Evolutionary conservation across 2,888 invertebrate genomes (phyloP).

Genomic region (Blera fallax): DNA sequence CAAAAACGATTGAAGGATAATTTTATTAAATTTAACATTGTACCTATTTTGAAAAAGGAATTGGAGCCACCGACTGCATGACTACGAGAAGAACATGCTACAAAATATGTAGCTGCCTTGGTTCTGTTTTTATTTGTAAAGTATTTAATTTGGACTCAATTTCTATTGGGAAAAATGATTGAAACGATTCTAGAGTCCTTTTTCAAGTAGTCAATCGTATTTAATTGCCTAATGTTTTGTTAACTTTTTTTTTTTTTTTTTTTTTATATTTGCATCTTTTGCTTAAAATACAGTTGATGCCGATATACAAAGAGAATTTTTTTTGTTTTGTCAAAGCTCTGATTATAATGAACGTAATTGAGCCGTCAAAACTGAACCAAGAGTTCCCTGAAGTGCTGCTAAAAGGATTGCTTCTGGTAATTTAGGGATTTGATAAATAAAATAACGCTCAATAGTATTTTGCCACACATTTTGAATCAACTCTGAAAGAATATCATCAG

Average conservation of each 20-base stretch:
- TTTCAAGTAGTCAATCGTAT: constrained; percentile 7
- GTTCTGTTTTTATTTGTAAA: constrained; percentile 25
- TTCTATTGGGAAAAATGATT: not conserved
- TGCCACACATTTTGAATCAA: too few species aligned
- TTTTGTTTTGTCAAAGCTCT: not conserved
- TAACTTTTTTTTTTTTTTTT: not conserved
- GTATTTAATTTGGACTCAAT: constrained; percentile 43
- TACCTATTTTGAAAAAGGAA: constrained; percentile 17
- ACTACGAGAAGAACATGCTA: constrained; percentile 18
- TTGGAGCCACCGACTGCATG: constrained; percentile 8
- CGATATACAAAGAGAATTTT: not conserved
- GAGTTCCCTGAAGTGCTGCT: too few species aligned
- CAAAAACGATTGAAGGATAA: constrained; percentile 86
- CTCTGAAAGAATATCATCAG: too few species aligned
- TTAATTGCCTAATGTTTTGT: not conserved
- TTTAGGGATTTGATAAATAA: too few species aligned
- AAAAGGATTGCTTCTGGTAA: too few species aligned
- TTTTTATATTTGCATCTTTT: not conserved
- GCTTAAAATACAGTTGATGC: not conserved
- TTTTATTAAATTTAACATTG: constrained; percentile 85
- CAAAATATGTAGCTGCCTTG: constrained; percentile 28
- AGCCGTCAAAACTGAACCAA: too few species aligned
- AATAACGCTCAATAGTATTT: too few species aligned
- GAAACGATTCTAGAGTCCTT: constrained; percentile 11
- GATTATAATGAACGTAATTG: too few species aligned